Conservation (phyloP, 2,888 invertebrate genomes). For the Ochropleura plecta region DNA sequence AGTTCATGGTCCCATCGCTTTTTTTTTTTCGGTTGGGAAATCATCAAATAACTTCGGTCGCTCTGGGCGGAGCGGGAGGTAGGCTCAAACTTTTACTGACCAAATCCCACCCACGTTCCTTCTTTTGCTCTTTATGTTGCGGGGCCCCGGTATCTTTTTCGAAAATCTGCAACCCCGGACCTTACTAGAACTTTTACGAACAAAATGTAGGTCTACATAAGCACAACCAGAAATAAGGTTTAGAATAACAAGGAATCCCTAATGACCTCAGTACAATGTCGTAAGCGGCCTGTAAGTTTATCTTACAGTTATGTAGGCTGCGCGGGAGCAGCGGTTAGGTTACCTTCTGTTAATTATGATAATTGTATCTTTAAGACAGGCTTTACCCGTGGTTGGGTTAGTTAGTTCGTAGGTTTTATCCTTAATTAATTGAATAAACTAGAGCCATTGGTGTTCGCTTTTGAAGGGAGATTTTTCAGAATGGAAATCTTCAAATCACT, state of each 20-base stretch:
- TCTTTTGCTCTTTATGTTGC: no score
- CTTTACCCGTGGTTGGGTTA: not conserved
- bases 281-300: slow-evolving; percentile 55
- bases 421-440: slow-evolving; percentile 11
- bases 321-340: slow-evolving; percentile 26
- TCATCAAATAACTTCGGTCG: no score
- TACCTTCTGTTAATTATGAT: slow-evolving; percentile 50
- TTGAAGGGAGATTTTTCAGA: no score
- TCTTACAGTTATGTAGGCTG: slow-evolving; percentile 44
- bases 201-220: slow-evolving; percentile 3
- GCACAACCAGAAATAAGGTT: slow-evolving; percentile 13
- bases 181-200: not conserved
- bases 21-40: no score
- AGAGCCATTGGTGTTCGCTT: not conserved
- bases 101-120: no score
- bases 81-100: no score
- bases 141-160: no score
- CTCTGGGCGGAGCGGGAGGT: no score
- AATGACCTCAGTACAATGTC: slow-evolving; percentile 23
- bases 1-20: no score
- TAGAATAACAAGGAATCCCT: slow-evolving; percentile 6
- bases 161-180: not conserved
- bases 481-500: no score
- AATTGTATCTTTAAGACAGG: slow-evolving; percentile 34
- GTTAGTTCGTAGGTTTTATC: not conserved